These are phyloP conservation scores for Caenorhabditis parvicauda DNA, from an alignment of 2,888 invertebrate genomes.

Conservation along the genomic window DNA sequence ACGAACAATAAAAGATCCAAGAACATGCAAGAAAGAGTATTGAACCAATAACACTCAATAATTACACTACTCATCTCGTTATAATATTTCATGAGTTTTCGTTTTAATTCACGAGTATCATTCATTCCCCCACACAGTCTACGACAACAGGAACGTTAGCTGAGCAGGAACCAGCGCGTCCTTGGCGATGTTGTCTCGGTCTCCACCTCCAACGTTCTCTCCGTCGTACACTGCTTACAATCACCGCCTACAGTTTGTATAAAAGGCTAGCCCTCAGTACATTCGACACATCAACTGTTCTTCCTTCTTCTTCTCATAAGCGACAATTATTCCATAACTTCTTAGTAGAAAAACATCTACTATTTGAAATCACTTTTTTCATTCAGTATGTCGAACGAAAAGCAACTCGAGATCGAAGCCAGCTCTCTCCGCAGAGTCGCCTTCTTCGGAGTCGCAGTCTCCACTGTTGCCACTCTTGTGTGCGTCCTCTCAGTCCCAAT, in stretches of 20 bases:
- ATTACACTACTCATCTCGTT: too few relatives aligned
- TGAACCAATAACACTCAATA: too few relatives aligned
- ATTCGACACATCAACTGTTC: not conserved
- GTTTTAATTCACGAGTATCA: too few relatives aligned
- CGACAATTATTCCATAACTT: not conserved
- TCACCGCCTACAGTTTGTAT: slow-evolving; percentile 24
- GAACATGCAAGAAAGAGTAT: too few relatives aligned
- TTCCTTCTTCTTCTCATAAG: not conserved
- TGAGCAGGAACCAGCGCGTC: too few relatives aligned
- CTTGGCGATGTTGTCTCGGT: slow-evolving; percentile 4
- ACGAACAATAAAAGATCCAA: too few relatives aligned
- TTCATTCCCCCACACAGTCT: too few relatives aligned
- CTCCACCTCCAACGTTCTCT: slow-evolving; percentile 15
- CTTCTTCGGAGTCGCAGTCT: slow-evolving; percentile 44
- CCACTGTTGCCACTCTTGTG: slow-evolving; percentile 42
- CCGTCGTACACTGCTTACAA: slow-evolving; percentile 16
- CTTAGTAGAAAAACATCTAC: too few relatives aligned
- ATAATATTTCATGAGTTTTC: too few relatives aligned
- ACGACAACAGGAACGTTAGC: too few relatives aligned
- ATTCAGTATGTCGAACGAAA: slow-evolving; percentile 36
- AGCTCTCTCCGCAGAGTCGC: slow-evolving; percentile 41
- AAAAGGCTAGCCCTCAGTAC: too few relatives aligned
- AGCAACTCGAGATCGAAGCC: slow-evolving; percentile 41
- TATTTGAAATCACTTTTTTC: too few relatives aligned
- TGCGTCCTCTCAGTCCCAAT: slow-evolving; percentile 48